Conservation (phyloP, 2,113 vertebrate genomes). For the Donacobius atricapilla region DNA sequence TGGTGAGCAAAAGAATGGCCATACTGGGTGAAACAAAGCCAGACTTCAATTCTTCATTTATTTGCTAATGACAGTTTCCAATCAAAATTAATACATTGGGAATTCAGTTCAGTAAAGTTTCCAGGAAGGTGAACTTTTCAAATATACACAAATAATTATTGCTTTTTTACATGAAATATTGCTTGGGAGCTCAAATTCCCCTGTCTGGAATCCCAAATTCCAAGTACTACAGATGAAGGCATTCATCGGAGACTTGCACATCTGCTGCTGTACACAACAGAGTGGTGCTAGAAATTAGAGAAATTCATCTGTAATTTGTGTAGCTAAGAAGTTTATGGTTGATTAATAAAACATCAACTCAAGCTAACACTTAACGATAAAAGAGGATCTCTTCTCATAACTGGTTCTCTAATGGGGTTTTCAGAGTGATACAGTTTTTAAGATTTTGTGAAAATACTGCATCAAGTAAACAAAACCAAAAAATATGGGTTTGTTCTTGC, state of each 20-base stretch:
- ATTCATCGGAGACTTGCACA: conserved; percentile 13
- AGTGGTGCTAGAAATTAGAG: neutral
- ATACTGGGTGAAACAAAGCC: neutral
- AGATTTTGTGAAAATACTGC: neutral
- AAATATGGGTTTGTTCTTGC: neutral
- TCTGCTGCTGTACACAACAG: conserved; percentile 14
- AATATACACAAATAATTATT: conserved; percentile 38
- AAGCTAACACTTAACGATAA: neutral
- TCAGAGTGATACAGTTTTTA: neutral
- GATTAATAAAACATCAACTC: conserved; percentile 13
- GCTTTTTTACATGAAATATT: conserved; percentile 38
- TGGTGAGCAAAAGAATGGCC: neutral
- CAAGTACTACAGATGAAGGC: conserved; percentile 9
- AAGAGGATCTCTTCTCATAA: neutral
- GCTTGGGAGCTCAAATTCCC: conserved; percentile 35
- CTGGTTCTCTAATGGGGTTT: neutral
- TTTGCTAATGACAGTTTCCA: conserved; percentile 55
- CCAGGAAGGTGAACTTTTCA: conserved; percentile 50
- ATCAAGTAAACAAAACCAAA: neutral
- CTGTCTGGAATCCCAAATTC: conserved; percentile 34
- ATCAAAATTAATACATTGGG: conserved; percentile 4
- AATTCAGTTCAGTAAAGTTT: conserved; percentile 31
- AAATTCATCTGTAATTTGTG: conserved; percentile 40
- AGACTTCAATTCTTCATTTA: neutral
- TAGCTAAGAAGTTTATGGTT: conserved; percentile 4